Evolutionary conservation across 2,797 vertebrate species (phyloP).

Genomic region (Sitta carolinensis): DNA sequence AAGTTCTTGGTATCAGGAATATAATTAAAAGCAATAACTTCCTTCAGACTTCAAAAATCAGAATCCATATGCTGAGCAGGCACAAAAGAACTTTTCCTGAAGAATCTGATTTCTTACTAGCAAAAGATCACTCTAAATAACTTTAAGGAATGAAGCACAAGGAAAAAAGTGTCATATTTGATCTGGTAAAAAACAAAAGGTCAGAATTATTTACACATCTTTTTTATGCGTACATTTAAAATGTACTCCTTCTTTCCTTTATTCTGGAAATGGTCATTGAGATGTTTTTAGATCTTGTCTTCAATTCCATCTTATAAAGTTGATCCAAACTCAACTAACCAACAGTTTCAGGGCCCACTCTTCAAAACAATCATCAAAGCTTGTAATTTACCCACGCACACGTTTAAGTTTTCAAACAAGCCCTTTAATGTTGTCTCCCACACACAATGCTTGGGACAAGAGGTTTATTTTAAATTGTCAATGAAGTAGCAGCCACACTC

Average conservation of each 20-base stretch:
- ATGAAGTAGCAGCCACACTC: not conserved
- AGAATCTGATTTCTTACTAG: not conserved
- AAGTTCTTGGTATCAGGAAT: not conserved
- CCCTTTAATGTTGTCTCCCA: not conserved
- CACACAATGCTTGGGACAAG: not conserved
- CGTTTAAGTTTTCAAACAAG: not conserved
- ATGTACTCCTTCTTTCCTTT: not conserved
- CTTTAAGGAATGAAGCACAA: not conserved
- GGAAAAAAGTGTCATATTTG: not conserved
- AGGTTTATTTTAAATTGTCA: not conserved
- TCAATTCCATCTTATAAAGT: not conserved
- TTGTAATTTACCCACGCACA: not conserved
- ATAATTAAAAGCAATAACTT: not conserved
- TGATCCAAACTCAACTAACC: not conserved
- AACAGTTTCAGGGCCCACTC: not conserved
- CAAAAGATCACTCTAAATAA: not conserved
- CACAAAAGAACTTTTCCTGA: not conserved
- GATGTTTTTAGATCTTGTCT: not conserved
- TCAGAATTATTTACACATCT: not conserved
- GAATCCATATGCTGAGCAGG: not conserved
- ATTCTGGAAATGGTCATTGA: not conserved
- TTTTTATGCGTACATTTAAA: not conserved
- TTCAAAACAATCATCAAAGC: not conserved
- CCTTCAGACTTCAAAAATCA: not conserved
- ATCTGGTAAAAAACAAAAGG: not conserved